Evolutionary conservation across 2,888 invertebrate genomes (phyloP), one percentile per base, ranked within the genome.

Genomic region (Pterobdella sp.): DNA sequence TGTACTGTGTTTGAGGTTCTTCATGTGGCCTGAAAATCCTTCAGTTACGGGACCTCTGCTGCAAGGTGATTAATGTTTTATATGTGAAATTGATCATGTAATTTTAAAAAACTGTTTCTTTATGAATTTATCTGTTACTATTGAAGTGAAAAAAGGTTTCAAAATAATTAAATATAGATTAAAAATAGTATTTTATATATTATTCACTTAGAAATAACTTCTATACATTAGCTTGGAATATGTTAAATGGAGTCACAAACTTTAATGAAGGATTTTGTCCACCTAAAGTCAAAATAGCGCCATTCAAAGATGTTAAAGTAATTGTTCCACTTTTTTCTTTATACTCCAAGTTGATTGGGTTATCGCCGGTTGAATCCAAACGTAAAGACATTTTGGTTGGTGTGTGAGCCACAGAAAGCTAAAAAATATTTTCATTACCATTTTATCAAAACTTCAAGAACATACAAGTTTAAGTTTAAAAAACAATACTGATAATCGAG

Each of bases 331-430:
- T 1, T n/a, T 2, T 63, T 2, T 73, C 72, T 32, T 34, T 26
- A 18, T 73, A 36, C n/a, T 76, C 77, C 1, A 63, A 31, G 22
- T 37, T 60, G 22, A 65, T 68, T 37, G 66, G 65, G 14, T 35
- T 36, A 31, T 35, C 63, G 1, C 10, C 66, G 0, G 66, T 42
- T 26, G 72, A 32, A 42, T 74, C 64, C 34, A 77, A 68, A 22
- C 26, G 31, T 60, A 78, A 42, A 69, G 64, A 64, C 34, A 74
- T 72, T 63, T 68, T 72, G 7, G 76, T 74, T 1, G 68, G 18
- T 66, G 76, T 76, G 71, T 76, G 75, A 72, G 73, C 64, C 7
- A 73, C 76, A n/a, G 74, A 75, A 35, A 77, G 36, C 77, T 77
- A 67, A 29, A 72, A 75, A 0, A 4, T 42, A 1, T n/a, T 60